Percentiles rank a stretch among this genome's conserved stretches.
Evolutionary conservation across 2,888 invertebrate genomes (phyloP).

Genomic region (Drosophila emarginata): DNA sequence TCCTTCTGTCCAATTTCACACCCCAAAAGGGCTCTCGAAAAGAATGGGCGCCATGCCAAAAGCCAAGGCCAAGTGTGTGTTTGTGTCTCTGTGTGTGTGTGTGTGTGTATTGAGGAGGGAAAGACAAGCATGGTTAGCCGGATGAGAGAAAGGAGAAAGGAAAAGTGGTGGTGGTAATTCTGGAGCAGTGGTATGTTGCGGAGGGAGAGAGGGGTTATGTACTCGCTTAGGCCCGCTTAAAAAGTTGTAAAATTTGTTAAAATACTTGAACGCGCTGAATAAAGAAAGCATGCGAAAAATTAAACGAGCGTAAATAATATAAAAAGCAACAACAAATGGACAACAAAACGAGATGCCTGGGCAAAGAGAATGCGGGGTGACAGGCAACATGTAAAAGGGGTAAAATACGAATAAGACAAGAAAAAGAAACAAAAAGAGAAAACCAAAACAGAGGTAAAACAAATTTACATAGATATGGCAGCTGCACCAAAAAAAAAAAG

Average conservation of each 20-base stretch:
- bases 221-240: constrained; percentile 46
- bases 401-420: too few species aligned
- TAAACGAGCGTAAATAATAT: constrained; percentile 61
- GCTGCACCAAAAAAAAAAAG: too few species aligned
- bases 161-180: background rate
- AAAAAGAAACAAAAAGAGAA: too few species aligned
- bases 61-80: constrained; percentile 31
- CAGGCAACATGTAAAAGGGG: too few species aligned
- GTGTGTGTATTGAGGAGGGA: background rate
- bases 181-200: too few species aligned
- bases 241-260: constrained; percentile 66
- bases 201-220: constrained; percentile 9
- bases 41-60: constrained; percentile 20
- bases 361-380: background rate
- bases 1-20: too few species aligned
- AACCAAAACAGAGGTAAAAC: too few species aligned
- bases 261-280: constrained; percentile 52
- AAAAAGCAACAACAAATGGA: constrained; percentile 50
- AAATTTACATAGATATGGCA: too few species aligned
- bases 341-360: constrained; percentile 1
- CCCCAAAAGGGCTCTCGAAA: background rate
- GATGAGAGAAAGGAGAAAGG: background rate
- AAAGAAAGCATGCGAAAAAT: constrained; percentile 51
- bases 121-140: background rate
- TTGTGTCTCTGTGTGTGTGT: background rate